Percentiles rank a stretch among this genome's conserved stretches.
Evolutionary conservation across 2,113 vertebrate genomes (phyloP).

Genomic region (Ornithorhynchus anatinus): DNA sequence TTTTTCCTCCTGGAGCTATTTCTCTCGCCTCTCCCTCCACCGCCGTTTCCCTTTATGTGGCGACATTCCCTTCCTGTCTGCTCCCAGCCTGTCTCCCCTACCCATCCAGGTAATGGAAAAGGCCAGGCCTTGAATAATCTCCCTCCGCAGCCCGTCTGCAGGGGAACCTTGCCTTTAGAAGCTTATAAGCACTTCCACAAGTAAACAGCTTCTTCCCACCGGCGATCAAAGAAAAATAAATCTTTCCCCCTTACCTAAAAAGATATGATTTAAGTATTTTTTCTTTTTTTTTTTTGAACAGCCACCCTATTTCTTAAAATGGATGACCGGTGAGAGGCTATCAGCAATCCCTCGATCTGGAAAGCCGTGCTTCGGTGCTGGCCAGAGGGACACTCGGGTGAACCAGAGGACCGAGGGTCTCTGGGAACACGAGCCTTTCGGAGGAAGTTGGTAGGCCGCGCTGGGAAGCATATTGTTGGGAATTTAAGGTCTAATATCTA

Average conservation of each 20-base stretch:
- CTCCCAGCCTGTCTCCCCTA: background rate
- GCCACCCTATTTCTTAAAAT: slow-evolving; percentile 73
- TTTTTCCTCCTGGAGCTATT: slow-evolving; percentile 24
- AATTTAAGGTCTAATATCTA: slow-evolving; percentile 90
- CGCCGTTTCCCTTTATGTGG: no score
- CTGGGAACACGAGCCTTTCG: slow-evolving; percentile 67
- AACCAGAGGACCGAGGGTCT: slow-evolving; percentile 48
- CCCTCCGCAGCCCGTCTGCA: slow-evolving; percentile 31
- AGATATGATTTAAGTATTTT: no score
- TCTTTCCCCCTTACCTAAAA: slow-evolving; percentile 73
- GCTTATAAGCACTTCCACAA: slow-evolving; percentile 70
- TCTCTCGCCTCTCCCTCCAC: slow-evolving; percentile 38
- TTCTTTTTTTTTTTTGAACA: slow-evolving; percentile 65
- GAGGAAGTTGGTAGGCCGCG: slow-evolving; percentile 71
- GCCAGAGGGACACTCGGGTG: slow-evolving; percentile 39
- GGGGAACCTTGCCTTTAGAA: slow-evolving; percentile 62
- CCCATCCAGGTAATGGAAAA: slow-evolving; percentile 65
- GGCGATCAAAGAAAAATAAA: slow-evolving; percentile 83
- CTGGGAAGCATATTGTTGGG: slow-evolving; percentile 78
- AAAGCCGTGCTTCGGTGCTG: slow-evolving; percentile 59
- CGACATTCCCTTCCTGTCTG: slow-evolving; percentile 29
- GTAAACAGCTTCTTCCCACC: slow-evolving; percentile 73
- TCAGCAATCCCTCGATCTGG: slow-evolving; percentile 62
- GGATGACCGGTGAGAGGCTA: slow-evolving; percentile 69
- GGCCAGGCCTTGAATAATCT: slow-evolving; percentile 45